A percentile compares a stretch with the other conserved stretches of the same genome.
Evolutionary conservation across 2,113 vertebrate species (phyloP).

Genomic region (Chionomys nivalis): DNA sequence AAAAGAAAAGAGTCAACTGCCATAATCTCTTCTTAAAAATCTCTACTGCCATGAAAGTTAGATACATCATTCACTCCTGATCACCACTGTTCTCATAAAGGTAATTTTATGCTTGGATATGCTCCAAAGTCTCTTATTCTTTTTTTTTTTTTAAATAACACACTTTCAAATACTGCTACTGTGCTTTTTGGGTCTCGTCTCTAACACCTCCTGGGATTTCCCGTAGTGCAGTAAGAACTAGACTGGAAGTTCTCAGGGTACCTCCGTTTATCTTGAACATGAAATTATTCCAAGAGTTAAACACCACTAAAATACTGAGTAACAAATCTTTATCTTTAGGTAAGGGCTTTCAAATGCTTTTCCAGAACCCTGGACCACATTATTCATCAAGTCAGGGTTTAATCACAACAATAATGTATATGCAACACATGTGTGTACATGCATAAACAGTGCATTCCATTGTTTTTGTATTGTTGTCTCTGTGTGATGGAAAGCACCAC

Average conservation of each 20-base stretch:
- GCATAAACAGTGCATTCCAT: background rate
- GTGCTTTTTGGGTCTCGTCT: background rate
- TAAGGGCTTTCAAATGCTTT: background rate
- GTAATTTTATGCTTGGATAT: background rate
- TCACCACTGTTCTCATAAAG: background rate
- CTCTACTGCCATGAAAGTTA: background rate
- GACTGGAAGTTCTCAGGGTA: background rate
- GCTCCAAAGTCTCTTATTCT: background rate
- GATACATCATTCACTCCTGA: background rate
- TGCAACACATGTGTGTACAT: background rate
- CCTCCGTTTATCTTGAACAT: background rate
- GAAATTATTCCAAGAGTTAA: conserved; percentile 38
- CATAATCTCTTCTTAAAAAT: background rate
- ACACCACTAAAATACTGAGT: conserved; percentile 16
- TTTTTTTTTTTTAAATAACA: too few species aligned
- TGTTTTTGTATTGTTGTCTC: conserved; percentile 24
- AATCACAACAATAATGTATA: background rate
- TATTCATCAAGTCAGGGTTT: background rate
- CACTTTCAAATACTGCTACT: background rate
- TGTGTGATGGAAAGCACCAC: background rate
- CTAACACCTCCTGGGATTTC: background rate
- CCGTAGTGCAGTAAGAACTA: background rate
- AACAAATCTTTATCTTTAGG: conserved; percentile 1
- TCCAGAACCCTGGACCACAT: background rate
- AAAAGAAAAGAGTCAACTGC: background rate